phyloP scores from a whole-genome alignment of 1,140 invertebrate genomes.

The Philotrypesis tridentata region DNA sequence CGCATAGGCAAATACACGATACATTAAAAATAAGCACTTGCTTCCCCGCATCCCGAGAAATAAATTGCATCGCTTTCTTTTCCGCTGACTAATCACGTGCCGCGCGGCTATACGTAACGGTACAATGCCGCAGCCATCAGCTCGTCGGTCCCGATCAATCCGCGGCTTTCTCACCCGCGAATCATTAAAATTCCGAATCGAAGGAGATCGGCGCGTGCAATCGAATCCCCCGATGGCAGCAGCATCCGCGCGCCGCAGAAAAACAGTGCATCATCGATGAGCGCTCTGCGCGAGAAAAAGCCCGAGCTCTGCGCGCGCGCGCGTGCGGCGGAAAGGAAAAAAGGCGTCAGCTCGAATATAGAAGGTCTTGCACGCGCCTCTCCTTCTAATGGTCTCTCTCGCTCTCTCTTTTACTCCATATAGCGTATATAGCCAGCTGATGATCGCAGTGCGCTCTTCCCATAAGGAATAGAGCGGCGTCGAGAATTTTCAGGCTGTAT shows the following conservation, averaged over 20 bases:
- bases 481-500: slow-evolving; percentile 22
- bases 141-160: no score
- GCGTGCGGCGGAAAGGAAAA: background rate
- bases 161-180: background rate
- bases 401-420: no score
- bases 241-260: background rate
- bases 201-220: background rate
- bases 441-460: slow-evolving; percentile 1
- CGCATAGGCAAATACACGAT: no score
- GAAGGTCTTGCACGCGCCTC: background rate
- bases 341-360: slow-evolving; percentile 17
- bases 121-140: no score
- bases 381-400: slow-evolving; percentile 16
- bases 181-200: background rate
- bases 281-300: background rate
- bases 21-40: no score
- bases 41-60: no score
- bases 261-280: background rate
- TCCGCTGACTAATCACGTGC: no score
- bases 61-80: no score
- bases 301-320: no score
- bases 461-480: background rate
- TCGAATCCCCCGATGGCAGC: no score
- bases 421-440: no score
- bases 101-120: no score